These are phyloP conservation scores for Micoletzkya japonica DNA, from an alignment of 2,888 invertebrate species.

Conservation along the genomic window DNA sequence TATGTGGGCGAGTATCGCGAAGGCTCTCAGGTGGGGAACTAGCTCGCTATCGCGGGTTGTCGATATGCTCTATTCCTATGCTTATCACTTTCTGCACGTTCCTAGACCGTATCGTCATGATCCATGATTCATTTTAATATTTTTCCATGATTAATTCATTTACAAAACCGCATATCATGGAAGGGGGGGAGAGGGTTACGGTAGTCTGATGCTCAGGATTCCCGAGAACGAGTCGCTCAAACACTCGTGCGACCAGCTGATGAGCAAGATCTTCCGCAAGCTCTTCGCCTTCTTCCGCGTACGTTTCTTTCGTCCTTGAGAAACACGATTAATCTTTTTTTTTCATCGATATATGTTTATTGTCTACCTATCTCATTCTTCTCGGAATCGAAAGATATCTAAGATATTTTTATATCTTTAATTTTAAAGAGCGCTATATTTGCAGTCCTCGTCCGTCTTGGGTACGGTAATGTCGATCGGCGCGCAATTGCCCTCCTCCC, in stretches of 20 bases:
- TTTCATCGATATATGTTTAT: too few relatives aligned
- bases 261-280: slow-evolving; percentile 22
- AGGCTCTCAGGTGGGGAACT: slow-evolving; percentile 6
- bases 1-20: slow-evolving; percentile 10
- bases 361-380: too few relatives aligned
- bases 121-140: too few relatives aligned
- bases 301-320: not conserved
- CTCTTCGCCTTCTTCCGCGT: slow-evolving; percentile 26
- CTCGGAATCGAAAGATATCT: too few relatives aligned
- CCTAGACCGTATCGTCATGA: too few relatives aligned
- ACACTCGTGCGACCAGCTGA: slow-evolving; percentile 12
- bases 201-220: slow-evolving; percentile 7
- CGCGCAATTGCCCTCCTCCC: not conserved
- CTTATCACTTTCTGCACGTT: too few relatives aligned
- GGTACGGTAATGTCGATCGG: slow-evolving; percentile 26
- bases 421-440: not conserved
- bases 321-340: not conserved
- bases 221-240: not conserved
- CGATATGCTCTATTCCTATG: not conserved
- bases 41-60: not conserved
- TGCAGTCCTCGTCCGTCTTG: slow-evolving; percentile 17
- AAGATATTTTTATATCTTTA: not conserved
- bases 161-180: too few relatives aligned
- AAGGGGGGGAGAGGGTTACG: too few relatives aligned
- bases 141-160: too few relatives aligned